Evolutionary conservation across 2,797 vertebrate genomes (phyloP), one percentile per base, ranked within the genome.

Genomic region (Brachyalestes nurse): DNA sequence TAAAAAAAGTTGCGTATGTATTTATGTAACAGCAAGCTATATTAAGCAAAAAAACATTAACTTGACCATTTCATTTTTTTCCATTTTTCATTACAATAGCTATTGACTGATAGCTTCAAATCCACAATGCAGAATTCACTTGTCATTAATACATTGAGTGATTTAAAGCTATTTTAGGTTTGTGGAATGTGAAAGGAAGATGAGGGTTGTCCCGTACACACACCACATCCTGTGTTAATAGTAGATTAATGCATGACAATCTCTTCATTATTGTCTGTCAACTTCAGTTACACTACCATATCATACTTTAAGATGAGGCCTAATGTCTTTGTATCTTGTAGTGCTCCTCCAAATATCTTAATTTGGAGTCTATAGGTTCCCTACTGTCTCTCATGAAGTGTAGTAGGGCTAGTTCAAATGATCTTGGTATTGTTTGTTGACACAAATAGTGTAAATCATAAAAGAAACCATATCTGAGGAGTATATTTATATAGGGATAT

Each of bases 221-320:
- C 23, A 40, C 61, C 67, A 77, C 76, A 72, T n/a, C 88, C 65
- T 87, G 87, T 91, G 83, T 86, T 86, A 64, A 90, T 91, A 92
- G 91, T 92, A 92, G 90, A 91, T 94, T 92, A 93, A 93, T 92
- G 95, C 96, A 96, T 96, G 96, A 95, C 94, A 93, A 95, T 96
- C 95, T 93, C 94, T 89, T 88, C 90, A 87, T 69, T 85, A 89
- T 87, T 88, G 76, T 86, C 86, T 84, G 84, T 85, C 88, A 86
- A 85, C 78, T 88, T 75, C 86, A 85, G 78, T 88, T 83, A 88
- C 83, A 78, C 75, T 90, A 86, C 90, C 84, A 2, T 87, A 86
- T 91, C 85, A 85, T 88, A 87, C 82, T 81, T 78, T 25, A 40
- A 38, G 21, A 47, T 25, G 42, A 80, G 58, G n/a, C 49, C 64